Base-by-base conservation (phyloP, 2,797 vertebrate species). In the Mormyrops attenuatus region DNA sequence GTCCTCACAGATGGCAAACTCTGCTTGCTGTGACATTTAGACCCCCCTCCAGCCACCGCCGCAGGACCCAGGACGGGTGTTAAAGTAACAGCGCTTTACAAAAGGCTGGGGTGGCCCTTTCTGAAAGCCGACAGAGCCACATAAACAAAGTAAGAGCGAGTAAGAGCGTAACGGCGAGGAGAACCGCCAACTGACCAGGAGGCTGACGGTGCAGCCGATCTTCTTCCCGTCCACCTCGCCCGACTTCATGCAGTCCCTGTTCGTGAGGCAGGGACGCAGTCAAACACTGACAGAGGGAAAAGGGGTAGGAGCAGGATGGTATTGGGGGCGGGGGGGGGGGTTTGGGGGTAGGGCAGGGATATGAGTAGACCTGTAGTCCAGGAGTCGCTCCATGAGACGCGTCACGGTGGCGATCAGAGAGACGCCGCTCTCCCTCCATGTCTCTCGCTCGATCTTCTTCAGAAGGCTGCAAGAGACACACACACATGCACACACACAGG, bases 371-470 rank as follows among this genome's bases (percentile, higher is more conserved):
- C 60, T 98, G 95, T 99, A 99, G 95, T 99, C 99, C 89, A 99
- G 94, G 93, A 99, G 92, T 92, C 99, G 96, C 94, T 99, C 98
- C 98, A 99, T 99, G 80, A 99, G 95, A 41, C 99, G 97, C 2
- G 99, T 99, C 91, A 99, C 99, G 0, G 99, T 99, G 86, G 99
- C 98, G 0, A 99, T 99, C 92, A 99, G 95, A 0, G 99, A 99
- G 94, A 99, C 97, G 0, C 99, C 99, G 88, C 98, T 99, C 95
- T 99, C 99, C 92, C 99, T 96, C 99, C 99, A 99, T 92, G 99
- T 99, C 96, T 99, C 99, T 92, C 98, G 96, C 96, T 99, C 99
- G 89, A 99, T 99, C 97, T 99, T 99, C 96, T 99, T 99, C 93
- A 99, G 94, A 90, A 99, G 95, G 93, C 99, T 99, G 93, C 89